Conservation (phyloP, 2,113 vertebrate genomes). For the Poecile atricapillus region DNA sequence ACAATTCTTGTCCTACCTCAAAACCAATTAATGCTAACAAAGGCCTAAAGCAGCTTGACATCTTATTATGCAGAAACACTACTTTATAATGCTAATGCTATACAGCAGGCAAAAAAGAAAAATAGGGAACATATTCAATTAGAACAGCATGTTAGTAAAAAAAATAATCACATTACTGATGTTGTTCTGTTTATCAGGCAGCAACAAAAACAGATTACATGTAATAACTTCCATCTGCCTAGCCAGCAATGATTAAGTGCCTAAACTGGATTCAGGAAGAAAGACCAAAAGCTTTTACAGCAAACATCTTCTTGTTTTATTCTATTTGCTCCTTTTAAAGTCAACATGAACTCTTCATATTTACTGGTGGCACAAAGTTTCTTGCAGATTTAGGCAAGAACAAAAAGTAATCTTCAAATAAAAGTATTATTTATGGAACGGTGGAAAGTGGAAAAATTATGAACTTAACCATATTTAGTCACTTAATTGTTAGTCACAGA, state of each 20-base stretch:
- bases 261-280: neutral
- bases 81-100: neutral
- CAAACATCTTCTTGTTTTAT: neutral
- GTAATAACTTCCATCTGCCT: constrained; percentile 9
- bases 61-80: neutral
- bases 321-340: neutral
- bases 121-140: neutral
- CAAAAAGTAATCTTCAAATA: neutral
- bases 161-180: constrained; percentile 6
- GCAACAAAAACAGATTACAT: neutral
- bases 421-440: neutral
- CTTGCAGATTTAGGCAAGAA: neutral
- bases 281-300: neutral
- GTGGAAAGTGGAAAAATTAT: neutral
- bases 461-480: neutral
- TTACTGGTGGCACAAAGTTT: neutral
- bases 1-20: neutral
- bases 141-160: neutral
- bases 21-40: neutral
- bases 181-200: neutral
- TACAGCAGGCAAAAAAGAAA: neutral
- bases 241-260: neutral
- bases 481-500: neutral
- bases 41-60: neutral
- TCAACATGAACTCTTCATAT: neutral